phyloP scores from a whole-genome alignment of 2,888 invertebrate species.

The Brenthis daphne region DNA sequence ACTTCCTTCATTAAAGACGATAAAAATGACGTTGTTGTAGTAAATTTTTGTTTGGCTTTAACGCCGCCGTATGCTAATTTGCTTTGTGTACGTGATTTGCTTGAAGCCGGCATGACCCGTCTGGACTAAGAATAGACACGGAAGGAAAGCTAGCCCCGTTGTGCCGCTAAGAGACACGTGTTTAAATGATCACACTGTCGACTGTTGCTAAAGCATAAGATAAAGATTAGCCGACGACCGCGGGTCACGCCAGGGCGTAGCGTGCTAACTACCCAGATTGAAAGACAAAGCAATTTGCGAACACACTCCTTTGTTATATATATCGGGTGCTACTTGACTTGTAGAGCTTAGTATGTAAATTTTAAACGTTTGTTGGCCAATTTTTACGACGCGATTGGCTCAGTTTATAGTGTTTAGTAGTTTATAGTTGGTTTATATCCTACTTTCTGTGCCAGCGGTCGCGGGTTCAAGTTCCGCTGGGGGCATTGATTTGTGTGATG shows the following conservation, averaged over 20 bases:
- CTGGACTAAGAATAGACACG: slow-evolving; percentile 75
- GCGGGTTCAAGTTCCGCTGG: too few species aligned
- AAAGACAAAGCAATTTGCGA: slow-evolving; percentile 22
- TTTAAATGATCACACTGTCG: slow-evolving; percentile 45
- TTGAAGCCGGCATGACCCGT: slow-evolving; percentile 69
- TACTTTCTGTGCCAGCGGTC: too few species aligned
- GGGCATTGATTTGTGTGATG: too few species aligned
- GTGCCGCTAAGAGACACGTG: slow-evolving; percentile 65
- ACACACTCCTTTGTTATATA: slow-evolving; percentile 11
- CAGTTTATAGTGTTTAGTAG: too few species aligned
- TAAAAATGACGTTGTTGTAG: slow-evolving; percentile 21
- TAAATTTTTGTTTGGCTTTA: slow-evolving; percentile 48
- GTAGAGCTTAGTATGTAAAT: too few species aligned
- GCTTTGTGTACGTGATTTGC: slow-evolving; percentile 70
- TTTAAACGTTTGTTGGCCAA: too few species aligned
- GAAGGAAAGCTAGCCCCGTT: slow-evolving; percentile 74
- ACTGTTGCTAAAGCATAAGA: slow-evolving; percentile 30
- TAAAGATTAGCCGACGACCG: slow-evolving; percentile 29
- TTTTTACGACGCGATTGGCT: too few species aligned
- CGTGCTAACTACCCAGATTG: slow-evolving; percentile 26
- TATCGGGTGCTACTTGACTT: not conserved
- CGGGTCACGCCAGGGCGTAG: slow-evolving; percentile 34
- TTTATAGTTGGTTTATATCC: too few species aligned
- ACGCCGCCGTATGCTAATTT: slow-evolving; percentile 63
- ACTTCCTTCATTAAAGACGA: slow-evolving; percentile 34